phyloP scores from a whole-genome alignment of 2,888 invertebrate genomes.

The Stenurella melanura region DNA sequence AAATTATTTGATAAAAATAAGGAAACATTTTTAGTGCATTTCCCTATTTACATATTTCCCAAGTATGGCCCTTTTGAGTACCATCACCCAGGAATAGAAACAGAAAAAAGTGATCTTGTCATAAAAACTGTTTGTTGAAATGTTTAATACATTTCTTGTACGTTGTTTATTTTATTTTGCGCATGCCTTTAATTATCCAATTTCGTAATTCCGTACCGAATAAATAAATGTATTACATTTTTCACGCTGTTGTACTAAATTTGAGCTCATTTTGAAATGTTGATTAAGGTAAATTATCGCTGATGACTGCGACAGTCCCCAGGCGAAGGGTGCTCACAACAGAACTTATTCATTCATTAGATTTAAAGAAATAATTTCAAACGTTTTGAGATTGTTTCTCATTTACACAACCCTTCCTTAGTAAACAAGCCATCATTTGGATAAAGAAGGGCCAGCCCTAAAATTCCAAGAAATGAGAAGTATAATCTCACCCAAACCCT shows the following conservation, averaged over 20 bases:
- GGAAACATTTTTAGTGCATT: too few relatives aligned
- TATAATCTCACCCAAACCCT: conserved; percentile 56
- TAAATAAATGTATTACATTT: conserved; percentile 5
- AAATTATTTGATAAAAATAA: too few relatives aligned
- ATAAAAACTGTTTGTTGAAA: too few relatives aligned
- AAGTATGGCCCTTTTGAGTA: too few relatives aligned
- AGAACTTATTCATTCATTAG: conserved; percentile 46
- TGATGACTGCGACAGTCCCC: conserved; percentile 4
- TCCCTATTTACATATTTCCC: too few relatives aligned
- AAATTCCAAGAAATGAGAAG: conserved; percentile 55
- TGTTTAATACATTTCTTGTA: too few relatives aligned
- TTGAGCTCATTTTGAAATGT: background rate
- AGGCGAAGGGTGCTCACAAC: conserved; percentile 2
- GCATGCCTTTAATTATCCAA: background rate
- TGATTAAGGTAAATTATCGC: conserved; percentile 33
- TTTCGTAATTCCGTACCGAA: background rate
- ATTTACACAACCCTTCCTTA: conserved; percentile 52
- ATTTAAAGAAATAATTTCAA: conserved; percentile 52
- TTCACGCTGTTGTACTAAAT: background rate
- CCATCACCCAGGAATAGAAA: too few relatives aligned
- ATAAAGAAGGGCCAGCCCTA: conserved; percentile 47
- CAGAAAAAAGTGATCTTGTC: too few relatives aligned
- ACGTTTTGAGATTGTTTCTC: conserved; percentile 51
- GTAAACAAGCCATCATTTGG: conserved; percentile 56
- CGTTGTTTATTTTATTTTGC: too few relatives aligned